phyloP scores from a whole-genome alignment of 2,888 invertebrate genomes.

The Meghimatium bilineatum region DNA sequence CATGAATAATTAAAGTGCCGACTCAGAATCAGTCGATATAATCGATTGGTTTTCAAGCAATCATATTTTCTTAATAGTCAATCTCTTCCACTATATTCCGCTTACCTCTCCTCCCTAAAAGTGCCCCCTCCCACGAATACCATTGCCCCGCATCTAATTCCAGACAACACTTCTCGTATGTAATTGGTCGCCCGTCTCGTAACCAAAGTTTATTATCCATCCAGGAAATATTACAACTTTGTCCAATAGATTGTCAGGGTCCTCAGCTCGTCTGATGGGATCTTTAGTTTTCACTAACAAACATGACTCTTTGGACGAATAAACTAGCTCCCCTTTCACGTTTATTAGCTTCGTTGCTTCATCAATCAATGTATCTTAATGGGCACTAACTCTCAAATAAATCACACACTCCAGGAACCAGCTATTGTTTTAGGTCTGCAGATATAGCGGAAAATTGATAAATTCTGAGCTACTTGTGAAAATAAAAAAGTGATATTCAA shows the following conservation, averaged over 20 bases:
- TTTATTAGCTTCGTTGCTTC: background rate
- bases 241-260: background rate
- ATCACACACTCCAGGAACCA: background rate
- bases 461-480: background rate
- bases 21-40: background rate
- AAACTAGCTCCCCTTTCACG: background rate
- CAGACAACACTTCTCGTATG: background rate
- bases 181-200: background rate
- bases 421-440: background rate
- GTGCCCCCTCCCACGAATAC: no score
- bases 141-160: no score
- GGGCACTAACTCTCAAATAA: background rate
- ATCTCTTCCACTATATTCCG: background rate
- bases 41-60: background rate
- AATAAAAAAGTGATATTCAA: no score
- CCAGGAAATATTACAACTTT: background rate
- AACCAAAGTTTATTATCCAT: background rate
- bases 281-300: background rate
- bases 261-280: background rate
- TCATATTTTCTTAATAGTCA: background rate
- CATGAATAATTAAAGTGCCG: background rate
- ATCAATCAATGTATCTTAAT: background rate
- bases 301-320: background rate
- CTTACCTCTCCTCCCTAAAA: background rate
- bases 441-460: background rate